Base-by-base conservation (phyloP, 2,888 invertebrate species). In the Lumbricus terrestris region DNA sequence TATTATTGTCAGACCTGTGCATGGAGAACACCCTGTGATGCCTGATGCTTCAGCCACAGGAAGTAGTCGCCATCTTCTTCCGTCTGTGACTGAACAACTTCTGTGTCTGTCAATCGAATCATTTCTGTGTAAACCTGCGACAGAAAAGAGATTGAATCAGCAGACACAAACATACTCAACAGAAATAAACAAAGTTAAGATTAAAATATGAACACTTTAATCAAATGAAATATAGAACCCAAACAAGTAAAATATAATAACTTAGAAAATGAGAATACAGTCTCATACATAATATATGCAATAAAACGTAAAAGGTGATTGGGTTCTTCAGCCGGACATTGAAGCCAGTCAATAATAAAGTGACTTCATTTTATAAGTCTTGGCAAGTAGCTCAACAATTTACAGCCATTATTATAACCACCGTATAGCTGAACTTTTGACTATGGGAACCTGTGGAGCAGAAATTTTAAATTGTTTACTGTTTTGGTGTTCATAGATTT, bases 31-130 rank as follows among this genome's bases (percentile, higher is more conserved):
- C 95, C 95, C 90, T 93, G 93, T 89, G 93, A 91, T 8, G 95
- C 95, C 91, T 95, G 95, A 90, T 94, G 93, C 91, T 93, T 94
- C 54, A 95, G 91, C 95, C 95, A 95, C 90, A 93, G 92, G 92
- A 94, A 95, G 13, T 94, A 90, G 88, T 95, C 94, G 0, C 94
- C 94, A 23, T 94, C 92, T 91, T 95, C 95, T 83, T 94, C 94
- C 13, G 94, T 94, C 90, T 94, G 94, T 83, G 93, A 93, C 34
- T 92, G 91, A 15, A 95, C 82, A 13, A 91, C 90, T 0, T 88
- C 92, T 89, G 94, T 94, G 90, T 95, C 94, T 13, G 94, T 94
- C 88, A 95, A 93, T n/a, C 94, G 92, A 11, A 95, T 92, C 11
- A 92, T 92, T 91, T 95, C 95, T 35, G 94, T 94, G 13, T 93